phyloP scores from a whole-genome alignment of 2,113 vertebrate species.

The Channa maculata region DNA sequence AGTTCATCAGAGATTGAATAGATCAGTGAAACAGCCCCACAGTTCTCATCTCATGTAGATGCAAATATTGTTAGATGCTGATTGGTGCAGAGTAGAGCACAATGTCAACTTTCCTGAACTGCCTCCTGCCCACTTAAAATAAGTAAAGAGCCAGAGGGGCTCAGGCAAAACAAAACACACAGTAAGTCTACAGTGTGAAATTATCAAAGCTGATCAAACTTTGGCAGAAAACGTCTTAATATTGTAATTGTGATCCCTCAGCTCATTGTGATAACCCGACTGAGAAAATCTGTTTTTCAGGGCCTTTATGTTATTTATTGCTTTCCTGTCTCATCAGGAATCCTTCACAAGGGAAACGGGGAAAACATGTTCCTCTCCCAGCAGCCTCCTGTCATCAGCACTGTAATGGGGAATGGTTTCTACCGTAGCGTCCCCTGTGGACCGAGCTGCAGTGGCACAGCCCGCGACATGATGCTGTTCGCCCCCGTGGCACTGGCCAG shows the following conservation, averaged over 20 bases:
- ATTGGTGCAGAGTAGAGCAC: neutral
- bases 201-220: neutral
- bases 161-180: neutral
- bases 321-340: slow-evolving; percentile 82
- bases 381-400: slow-evolving; percentile 94
- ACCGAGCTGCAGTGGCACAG: slow-evolving; percentile 90
- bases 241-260: neutral
- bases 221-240: neutral
- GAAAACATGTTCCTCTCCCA: slow-evolving; percentile 98
- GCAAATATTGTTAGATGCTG: neutral
- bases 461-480: slow-evolving; percentile 93
- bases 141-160: neutral
- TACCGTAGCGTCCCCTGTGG: slow-evolving; percentile 86
- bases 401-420: slow-evolving; percentile 95
- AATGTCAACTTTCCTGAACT: neutral
- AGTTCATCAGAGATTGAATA: neutral
- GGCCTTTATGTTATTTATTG: slow-evolving; percentile 19
- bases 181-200: neutral
- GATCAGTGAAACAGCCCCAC: neutral
- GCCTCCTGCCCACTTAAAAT: neutral
- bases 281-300: slow-evolving; percentile 4
- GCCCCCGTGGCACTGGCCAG: slow-evolving; percentile 94
- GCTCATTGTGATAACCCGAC: neutral
- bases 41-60: neutral
- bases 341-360: slow-evolving; percentile 97